phyloP scores from a whole-genome alignment of 2,888 invertebrate species.

The Lissocephala sabroskyi region DNA sequence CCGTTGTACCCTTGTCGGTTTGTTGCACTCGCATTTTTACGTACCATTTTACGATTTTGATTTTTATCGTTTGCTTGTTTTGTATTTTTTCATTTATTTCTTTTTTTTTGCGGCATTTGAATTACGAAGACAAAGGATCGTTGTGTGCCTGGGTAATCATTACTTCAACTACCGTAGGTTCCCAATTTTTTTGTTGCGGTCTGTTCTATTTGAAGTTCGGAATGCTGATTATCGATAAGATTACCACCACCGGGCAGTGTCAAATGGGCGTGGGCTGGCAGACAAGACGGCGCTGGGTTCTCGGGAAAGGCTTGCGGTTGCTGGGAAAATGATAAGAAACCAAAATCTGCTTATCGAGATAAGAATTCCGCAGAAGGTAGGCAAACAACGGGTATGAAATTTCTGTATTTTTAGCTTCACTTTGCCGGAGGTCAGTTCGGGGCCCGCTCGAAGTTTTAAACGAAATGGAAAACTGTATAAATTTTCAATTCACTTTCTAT shows the following conservation, averaged over 20 bases:
- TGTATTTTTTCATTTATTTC: not conserved
- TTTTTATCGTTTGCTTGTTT: slow-evolving; percentile 34
- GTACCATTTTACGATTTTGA: slow-evolving; percentile 56
- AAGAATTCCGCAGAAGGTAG: no score
- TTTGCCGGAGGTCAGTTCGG: not conserved
- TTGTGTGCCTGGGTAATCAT: slow-evolving; percentile 41
- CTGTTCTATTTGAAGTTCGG: slow-evolving; percentile 18
- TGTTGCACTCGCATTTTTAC: slow-evolving; percentile 42
- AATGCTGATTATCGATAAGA: slow-evolving; percentile 33
- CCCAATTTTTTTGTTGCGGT: slow-evolving; percentile 10
- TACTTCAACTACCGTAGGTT: slow-evolving; percentile 39
- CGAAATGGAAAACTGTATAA: no score
- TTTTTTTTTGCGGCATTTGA: slow-evolving; percentile 47
- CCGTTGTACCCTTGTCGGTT: slow-evolving; percentile 3
- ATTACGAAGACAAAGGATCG: slow-evolving; percentile 44
- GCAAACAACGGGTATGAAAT: no score
- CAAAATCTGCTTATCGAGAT: no score
- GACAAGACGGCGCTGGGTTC: no score
- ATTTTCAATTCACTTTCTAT: slow-evolving; percentile 36
- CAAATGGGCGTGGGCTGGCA: no score
- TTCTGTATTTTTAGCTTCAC: no score
- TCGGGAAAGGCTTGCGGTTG: no score
- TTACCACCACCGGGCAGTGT: slow-evolving; percentile 24
- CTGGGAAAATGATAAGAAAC: no score
- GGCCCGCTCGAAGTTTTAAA: no score